Evolutionary conservation across 2,797 vertebrate genomes (phyloP), one percentile per base, ranked within the genome.

Genomic region (Sebastes variabilis): DNA sequence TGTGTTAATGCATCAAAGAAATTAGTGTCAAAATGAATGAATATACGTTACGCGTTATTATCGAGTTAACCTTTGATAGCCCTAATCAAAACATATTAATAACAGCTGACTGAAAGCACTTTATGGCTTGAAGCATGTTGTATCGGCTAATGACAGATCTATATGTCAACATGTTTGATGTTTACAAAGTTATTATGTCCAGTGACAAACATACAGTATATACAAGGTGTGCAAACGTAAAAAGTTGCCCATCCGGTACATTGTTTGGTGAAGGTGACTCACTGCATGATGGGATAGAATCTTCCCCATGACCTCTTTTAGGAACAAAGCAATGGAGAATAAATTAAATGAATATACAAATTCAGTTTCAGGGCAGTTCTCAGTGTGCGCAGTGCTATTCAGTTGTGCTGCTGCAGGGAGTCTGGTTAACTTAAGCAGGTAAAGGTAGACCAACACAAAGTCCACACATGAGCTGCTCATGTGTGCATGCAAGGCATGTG

Each of bases 191-290:
- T 30, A 61, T 30, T 49, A 29, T 49, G 12, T 72, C 16, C 62
- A 59, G n/a, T 30, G 58, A 18, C 38, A 46, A 66, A 72, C 22
- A 9, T 42, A 42, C 38, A 14, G 38, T 42, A 25, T 27, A 16
- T 29, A 46, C 27, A 79, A 46, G 20, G 14, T 75, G 60, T 60
- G 34, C 30, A 52, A 36, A 54, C 2, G 5, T 34, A 24, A 59
- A 67, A 62, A 36, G 54, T 9, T 54, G 29, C 16, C 46, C 22
- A 59, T 72, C 58, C 42, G 0, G 22, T 72, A 25, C 62, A 52
- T 27, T 73, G 38, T 79, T 75, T 79, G 14, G 22, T 72, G 29
- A 77, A 72, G 72, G 32, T 72, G 52, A 73, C 38, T 71, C n/a
- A 34, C 14, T 77, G 24, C 20, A 69, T 76, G 20, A 11, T 49